Evolutionary conservation across 2,888 invertebrate species (phyloP).

Genomic region (Polia nebulosa): DNA sequence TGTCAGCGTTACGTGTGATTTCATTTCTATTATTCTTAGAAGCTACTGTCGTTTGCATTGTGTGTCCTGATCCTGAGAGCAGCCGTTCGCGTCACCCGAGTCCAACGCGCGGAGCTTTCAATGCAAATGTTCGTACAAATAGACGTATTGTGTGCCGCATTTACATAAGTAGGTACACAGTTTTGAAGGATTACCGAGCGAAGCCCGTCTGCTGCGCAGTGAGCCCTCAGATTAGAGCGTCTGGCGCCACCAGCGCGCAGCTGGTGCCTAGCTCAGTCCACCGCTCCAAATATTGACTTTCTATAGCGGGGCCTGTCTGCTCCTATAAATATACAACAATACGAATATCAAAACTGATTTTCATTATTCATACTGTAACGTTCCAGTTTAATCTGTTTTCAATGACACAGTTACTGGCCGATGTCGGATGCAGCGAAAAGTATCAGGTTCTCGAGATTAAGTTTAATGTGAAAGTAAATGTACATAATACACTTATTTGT

Average conservation of each 20-base stretch:
- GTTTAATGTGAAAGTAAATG: constrained; percentile 37
- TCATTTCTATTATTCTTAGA: constrained; percentile 55
- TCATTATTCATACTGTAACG: constrained; percentile 20
- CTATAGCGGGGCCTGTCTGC: constrained; percentile 19
- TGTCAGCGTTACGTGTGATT: constrained; percentile 42
- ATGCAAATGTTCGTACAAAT: constrained; percentile 33
- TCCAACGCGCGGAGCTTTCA: constrained; percentile 31
- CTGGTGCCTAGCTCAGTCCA: constrained; percentile 19
- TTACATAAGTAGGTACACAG: constrained; percentile 53
- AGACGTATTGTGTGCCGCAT: constrained; percentile 36
- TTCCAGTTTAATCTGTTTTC: constrained; percentile 22
- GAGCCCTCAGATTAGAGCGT: constrained; percentile 59
- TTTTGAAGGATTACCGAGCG: constrained; percentile 52
- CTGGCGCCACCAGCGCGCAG: constrained; percentile 47
- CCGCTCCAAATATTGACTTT: constrained; percentile 25
- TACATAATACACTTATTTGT: constrained; percentile 17
- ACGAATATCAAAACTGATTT: constrained; percentile 27
- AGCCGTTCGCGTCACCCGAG: constrained; percentile 21
- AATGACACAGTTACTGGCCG: constrained; percentile 3
- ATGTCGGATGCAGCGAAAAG: constrained; percentile 8
- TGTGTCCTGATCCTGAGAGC: constrained; percentile 15
- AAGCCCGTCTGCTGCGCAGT: constrained; percentile 32
- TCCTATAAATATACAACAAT: constrained; percentile 40
- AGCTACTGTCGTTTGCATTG: constrained; percentile 44
- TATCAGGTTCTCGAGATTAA: constrained; percentile 37